Evolutionary conservation across 2,797 vertebrate species (phyloP), one percentile per base, ranked within the genome.

Genomic region (Distichodus sexfasciatus): DNA sequence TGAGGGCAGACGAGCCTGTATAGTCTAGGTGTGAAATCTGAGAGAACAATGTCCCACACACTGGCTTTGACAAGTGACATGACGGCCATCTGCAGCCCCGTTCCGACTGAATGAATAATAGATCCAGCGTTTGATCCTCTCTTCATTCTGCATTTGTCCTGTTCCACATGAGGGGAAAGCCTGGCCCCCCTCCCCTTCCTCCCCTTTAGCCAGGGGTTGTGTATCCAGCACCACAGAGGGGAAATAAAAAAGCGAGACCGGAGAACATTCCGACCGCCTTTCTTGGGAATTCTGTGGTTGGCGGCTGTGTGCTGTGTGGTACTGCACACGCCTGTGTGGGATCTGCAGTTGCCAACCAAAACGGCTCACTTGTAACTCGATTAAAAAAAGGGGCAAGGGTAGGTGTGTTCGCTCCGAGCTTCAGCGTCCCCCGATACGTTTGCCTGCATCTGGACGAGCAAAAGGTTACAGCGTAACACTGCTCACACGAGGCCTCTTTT

Each of bases 311-410:
- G 81, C 15, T 81, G n/a, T n/a, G n/a, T n/a, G n/a, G n/a, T n/a
- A n/a, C n/a, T n/a, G n/a, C 80, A 57, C 60, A 24, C 54, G 74
- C 66, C 69, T 35, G 73, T 67, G 75, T 64, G 17, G 71, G 61
- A 72, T 43, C 10, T 10, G 9, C 46, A 43, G 17, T 59, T 82
- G 85, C 88, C 87, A 90, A 86, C 79, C 75, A 86, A 90, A 91
- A 90, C 81, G 89, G 69, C 59, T 17, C 70, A 76, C 66, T n/a
- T 83, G 87, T 86, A 89, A 90, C 81, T 82, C 76, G 85, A 90
- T 87, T 86, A 88, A 80, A 73, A 81, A 76, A 77, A 78, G 57
- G 15, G 53, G 65, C 82, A 80, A 82, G 83, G 72, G 72, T 76
- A 66, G 72, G 69, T 76, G 4, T 81, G 65, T 84, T 82, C 86